Evolutionary conservation across 2,888 invertebrate species (phyloP).

Genomic region (Ommatoiulus sabulosus): DNA sequence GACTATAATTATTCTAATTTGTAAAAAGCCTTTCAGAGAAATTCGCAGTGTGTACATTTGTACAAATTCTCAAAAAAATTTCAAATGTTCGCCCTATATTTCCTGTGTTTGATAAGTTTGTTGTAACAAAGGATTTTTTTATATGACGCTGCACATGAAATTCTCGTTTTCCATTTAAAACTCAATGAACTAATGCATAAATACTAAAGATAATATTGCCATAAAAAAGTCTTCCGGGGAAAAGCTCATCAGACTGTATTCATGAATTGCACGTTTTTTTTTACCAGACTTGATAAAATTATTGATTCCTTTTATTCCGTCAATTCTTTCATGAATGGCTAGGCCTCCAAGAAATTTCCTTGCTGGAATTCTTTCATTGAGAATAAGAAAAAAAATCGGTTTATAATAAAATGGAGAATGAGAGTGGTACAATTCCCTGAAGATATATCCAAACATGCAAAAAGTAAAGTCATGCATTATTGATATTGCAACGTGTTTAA

Average conservation of each 20-base stretch:
- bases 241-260: background rate
- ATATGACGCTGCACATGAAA: no score
- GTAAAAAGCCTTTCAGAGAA: no score
- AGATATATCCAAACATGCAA: background rate
- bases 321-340: background rate
- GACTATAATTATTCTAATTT: no score
- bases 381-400: background rate
- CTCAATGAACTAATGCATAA: no score
- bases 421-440: background rate
- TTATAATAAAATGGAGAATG: slow-evolving; percentile 14
- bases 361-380: background rate
- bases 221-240: no score
- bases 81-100: no score
- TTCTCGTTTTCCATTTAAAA: no score
- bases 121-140: no score
- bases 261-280: background rate
- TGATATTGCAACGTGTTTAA: background rate
- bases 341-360: background rate
- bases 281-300: background rate
- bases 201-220: no score
- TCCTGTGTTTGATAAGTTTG: no score
- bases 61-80: no score
- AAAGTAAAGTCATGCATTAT: background rate
- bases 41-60: no score
- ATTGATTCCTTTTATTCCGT: background rate